phyloP scores from a whole-genome alignment of 1,140 invertebrate species.

The Anoplolepis gracilipes region DNA sequence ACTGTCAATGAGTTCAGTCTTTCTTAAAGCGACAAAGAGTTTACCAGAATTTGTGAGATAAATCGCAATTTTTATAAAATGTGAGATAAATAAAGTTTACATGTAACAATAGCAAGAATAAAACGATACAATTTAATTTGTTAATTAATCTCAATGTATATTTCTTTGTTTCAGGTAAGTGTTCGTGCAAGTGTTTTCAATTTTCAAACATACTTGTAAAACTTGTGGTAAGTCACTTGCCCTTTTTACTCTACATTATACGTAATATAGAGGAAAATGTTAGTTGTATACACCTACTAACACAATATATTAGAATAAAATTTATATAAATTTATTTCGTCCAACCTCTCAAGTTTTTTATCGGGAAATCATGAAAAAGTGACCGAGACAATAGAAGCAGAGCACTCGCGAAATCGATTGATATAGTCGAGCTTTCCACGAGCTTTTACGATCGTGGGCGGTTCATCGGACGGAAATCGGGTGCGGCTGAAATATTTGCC shows the following conservation, averaged over 20 bases:
- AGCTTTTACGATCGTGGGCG: background rate
- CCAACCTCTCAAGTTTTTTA: background rate
- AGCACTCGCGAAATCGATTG: background rate
- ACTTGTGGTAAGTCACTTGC: slow-evolving; percentile 50
- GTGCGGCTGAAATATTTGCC: slow-evolving; percentile 41
- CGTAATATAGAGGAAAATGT: no score
- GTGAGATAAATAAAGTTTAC: background rate
- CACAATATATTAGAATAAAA: background rate
- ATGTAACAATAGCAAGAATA: background rate
- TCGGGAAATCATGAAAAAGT: background rate
- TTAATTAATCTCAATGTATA: background rate
- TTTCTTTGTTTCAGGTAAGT: slow-evolving; percentile 69
- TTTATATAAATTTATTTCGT: background rate
- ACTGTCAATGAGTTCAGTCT: background rate
- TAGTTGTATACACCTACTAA: no score
- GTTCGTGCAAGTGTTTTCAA: background rate
- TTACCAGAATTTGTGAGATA: background rate
- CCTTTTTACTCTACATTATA: no score
- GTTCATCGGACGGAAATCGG: background rate
- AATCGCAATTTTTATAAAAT: background rate
- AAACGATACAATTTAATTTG: background rate
- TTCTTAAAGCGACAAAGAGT: background rate
- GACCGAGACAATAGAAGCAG: background rate
- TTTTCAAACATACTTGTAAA: background rate
- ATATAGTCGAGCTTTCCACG: background rate